A percentile compares a stretch with the other conserved stretches of the same genome.
phyloP scores from a whole-genome alignment of 2,888 invertebrate species.

The Pseudococcus jackbeardsleyi region DNA sequence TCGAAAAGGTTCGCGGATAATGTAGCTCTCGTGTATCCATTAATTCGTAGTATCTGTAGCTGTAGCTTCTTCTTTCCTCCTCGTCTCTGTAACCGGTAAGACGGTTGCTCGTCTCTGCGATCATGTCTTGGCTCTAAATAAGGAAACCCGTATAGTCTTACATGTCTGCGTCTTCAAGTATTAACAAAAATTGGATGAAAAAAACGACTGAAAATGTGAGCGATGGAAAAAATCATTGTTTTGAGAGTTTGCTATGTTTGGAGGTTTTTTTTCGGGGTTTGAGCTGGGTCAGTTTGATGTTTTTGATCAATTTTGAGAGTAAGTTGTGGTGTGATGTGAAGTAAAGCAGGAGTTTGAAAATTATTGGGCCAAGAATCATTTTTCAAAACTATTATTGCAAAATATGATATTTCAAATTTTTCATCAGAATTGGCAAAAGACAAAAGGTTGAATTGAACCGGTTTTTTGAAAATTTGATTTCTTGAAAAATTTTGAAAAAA shows the following conservation, averaged over 20 bases:
- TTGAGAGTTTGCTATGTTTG: background rate
- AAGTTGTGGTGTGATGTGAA: too few species aligned
- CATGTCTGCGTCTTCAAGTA: background rate
- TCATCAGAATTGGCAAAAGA: too few species aligned
- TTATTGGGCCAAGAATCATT: too few species aligned
- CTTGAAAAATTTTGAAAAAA: too few species aligned
- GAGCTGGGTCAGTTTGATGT: too few species aligned
- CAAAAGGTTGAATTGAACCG: too few species aligned
- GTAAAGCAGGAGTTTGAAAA: too few species aligned
- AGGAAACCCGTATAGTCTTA: conserved; percentile 32
- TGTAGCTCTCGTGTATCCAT: conserved; percentile 54
- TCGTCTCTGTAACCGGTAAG: conserved; percentile 46
- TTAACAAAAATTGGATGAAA: conserved; percentile 19
- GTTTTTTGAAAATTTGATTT: too few species aligned
- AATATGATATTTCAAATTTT: too few species aligned
- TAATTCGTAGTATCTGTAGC: conserved; percentile 52
- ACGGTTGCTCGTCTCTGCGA: conserved; percentile 36
- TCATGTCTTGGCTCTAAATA: conserved; percentile 38
- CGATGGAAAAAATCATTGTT: background rate
- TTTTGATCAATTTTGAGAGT: background rate
- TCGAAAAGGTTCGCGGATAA: conserved; percentile 52
- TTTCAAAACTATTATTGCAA: too few species aligned
- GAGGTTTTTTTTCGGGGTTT: background rate
- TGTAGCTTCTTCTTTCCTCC: conserved; percentile 20
- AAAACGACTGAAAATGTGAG: background rate